Conservation (phyloP, 2,113 vertebrate species). For the Fregetta grallaria region DNA sequence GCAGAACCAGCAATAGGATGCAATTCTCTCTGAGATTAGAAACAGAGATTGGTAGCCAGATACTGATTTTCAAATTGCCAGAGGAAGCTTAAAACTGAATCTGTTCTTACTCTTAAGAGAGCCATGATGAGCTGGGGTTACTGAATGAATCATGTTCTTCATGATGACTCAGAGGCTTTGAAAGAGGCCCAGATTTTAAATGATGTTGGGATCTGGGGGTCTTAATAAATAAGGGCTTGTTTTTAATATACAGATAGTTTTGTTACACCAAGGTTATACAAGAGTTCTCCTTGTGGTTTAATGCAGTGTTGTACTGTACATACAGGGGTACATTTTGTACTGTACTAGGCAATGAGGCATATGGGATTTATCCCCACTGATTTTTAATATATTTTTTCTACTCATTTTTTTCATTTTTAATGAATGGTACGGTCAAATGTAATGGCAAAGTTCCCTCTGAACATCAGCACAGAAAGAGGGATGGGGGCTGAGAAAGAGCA, state of each 20-base stretch:
- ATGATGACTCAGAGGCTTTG: slow-evolving; percentile 56
- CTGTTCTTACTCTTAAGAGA: slow-evolving; percentile 22
- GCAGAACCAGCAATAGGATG: neutral
- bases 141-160: slow-evolving; percentile 53
- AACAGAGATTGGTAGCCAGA: slow-evolving; percentile 12
- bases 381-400: neutral
- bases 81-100: slow-evolving; percentile 49
- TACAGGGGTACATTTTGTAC: slow-evolving; percentile 39
- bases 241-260: slow-evolving; percentile 21
- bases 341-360: neutral
- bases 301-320: neutral
- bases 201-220: slow-evolving; percentile 8
- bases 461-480: neutral
- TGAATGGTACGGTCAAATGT: neutral
- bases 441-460: neutral
- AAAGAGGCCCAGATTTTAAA: slow-evolving; percentile 53
- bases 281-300: neutral
- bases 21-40: slow-evolving; percentile 23
- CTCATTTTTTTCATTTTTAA: neutral
- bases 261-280: neutral
- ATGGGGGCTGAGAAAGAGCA: slow-evolving; percentile 9
- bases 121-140: neutral
- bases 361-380: neutral
- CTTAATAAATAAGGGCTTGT: slow-evolving; percentile 46
- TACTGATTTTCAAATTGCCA: slow-evolving; percentile 24